A percentile compares a stretch with the other conserved stretches of the same genome.
phyloP scores from a whole-genome alignment of 1,140 invertebrate species.

The Steinernema khuongi region DNA sequence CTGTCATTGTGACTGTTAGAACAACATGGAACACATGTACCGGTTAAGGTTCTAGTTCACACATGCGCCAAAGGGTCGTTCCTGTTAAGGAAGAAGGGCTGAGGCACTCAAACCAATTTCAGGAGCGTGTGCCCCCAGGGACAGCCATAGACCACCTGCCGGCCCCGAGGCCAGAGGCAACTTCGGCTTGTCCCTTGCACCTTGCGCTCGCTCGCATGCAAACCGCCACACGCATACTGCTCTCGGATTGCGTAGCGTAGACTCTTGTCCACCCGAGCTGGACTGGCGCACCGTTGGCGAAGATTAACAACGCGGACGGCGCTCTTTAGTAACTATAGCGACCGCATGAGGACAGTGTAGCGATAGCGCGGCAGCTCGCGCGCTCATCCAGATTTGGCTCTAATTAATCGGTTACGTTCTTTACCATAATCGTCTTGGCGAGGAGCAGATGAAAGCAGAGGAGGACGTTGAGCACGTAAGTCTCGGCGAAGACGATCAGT shows the following conservation, averaged over 20 bases:
- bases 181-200: background rate
- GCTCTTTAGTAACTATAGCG: slow-evolving; percentile 13
- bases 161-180: background rate
- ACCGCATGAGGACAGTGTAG: background rate
- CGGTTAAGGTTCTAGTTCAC: background rate
- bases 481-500: background rate
- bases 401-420: background rate
- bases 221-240: background rate
- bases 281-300: background rate
- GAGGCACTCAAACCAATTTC: too few species aligned
- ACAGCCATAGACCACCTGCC: background rate
- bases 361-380: background rate
- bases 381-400: background rate
- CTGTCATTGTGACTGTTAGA: background rate
- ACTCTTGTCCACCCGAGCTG: background rate
- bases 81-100: too few species aligned
- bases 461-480: background rate
- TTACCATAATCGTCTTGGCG: background rate
- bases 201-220: background rate
- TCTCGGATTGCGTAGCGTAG: background rate
- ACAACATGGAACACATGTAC: background rate
- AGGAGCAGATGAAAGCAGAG: background rate
- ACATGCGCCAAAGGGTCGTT: too few species aligned
- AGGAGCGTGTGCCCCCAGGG: too few species aligned
- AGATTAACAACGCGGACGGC: background rate